phyloP scores from a whole-genome alignment of 2,113 vertebrate species.

The Neodontobutis hainanensis region DNA sequence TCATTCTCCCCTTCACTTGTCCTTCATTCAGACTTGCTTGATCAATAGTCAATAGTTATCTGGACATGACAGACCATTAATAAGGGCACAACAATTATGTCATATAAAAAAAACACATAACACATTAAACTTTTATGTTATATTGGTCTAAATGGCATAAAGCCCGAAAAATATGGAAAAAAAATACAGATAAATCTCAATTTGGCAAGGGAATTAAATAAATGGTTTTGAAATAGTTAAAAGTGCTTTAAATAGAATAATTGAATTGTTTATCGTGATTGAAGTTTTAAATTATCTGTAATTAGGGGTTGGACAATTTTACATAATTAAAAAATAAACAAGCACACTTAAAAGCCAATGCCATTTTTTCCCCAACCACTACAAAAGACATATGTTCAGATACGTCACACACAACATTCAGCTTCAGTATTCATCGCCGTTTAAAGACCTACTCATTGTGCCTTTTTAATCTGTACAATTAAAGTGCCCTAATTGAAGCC shows the following conservation, averaged over 20 bases:
- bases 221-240: constrained; percentile 14
- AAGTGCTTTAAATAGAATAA: constrained; percentile 39
- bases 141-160: no score
- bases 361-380: constrained; percentile 28
- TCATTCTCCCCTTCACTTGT: background rate
- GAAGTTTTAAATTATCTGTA: constrained; percentile 31
- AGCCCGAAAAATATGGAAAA: background rate
- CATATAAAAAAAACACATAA: no score
- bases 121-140: no score
- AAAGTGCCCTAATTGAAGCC: constrained; percentile 17
- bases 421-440: background rate
- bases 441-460: constrained; percentile 14
- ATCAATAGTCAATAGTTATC: constrained; percentile 20
- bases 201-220: constrained; percentile 15
- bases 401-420: background rate
- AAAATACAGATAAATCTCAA: background rate
- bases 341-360: constrained; percentile 14
- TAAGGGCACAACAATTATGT: no score
- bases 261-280: constrained; percentile 30
- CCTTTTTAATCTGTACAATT: constrained; percentile 33
- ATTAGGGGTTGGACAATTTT: constrained; percentile 43
- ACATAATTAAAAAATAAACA: constrained; percentile 15
- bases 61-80: background rate
- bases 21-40: constrained; percentile 11
- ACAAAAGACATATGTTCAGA: constrained; percentile 1